Percentiles rank a stretch among this genome's conserved stretches.
These are phyloP conservation scores for Listrodromus nycthemerus DNA, from an alignment of 2,888 invertebrate genomes.

Conservation along the genomic window DNA sequence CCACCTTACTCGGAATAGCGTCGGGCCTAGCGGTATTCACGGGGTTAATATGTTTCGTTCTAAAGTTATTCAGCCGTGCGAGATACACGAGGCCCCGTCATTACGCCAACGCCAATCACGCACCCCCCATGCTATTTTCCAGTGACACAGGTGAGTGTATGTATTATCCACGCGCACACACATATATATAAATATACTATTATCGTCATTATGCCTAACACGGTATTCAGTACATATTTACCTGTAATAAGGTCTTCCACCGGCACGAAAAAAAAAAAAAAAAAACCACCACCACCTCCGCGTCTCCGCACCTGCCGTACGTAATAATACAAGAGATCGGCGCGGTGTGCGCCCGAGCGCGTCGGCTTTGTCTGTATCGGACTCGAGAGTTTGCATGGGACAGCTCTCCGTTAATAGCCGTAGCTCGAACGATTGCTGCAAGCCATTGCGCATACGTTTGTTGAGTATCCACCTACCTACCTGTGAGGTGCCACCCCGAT, in stretches of 20 bases:
- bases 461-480: conserved; percentile 22
- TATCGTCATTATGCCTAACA: conserved; percentile 12
- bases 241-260: neutral
- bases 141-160: conserved; percentile 91
- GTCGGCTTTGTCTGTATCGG: conserved; percentile 53
- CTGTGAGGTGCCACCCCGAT: neutral
- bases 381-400: conserved; percentile 39
- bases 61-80: conserved; percentile 92
- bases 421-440: conserved; percentile 42
- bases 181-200: neutral
- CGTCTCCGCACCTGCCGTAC: conserved; percentile 39
- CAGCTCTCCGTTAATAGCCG: conserved; percentile 22
- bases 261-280: neutral
- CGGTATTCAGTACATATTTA: conserved; percentile 1
- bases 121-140: conserved; percentile 94
- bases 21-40: conserved; percentile 94
- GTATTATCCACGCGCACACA: conserved; percentile 45
- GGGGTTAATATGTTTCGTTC: conserved; percentile 94
- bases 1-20: conserved; percentile 93
- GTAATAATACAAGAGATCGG: conserved; percentile 47
- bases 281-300: neutral
- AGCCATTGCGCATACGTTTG: conserved; percentile 47
- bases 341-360: conserved; percentile 38
- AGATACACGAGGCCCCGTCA: conserved; percentile 89
- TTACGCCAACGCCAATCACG: conserved; percentile 93